Base-by-base conservation (phyloP, 2,113 vertebrate species). In the Rhynchomys soricoides region DNA sequence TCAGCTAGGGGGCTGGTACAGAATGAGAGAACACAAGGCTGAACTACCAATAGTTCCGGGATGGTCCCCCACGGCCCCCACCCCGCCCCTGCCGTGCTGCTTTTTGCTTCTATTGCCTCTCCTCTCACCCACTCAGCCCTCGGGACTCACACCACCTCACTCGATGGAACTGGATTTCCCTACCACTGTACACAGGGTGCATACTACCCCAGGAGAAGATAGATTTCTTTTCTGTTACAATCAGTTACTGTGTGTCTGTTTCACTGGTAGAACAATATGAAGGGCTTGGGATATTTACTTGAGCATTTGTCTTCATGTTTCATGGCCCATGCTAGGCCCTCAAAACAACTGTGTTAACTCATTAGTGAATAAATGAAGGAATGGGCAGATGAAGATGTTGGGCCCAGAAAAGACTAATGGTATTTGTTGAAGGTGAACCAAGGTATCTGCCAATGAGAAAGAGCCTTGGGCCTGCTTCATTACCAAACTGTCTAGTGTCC, bases 351-450 rank as follows among this genome's bases (percentile, higher is more conserved):
- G 10, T 50, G 29, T 78, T 95, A 81, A 88, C 83, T 48, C 59
- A 24, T 59, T 81, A 86, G 68, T 62, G n/a, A 85, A 19, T 66
- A 62, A 66, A 89, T 89, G 43, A 94, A 74, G 71, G 43, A 90
- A 89, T 37, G 22, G 71, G 73, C 34, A 87, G 83, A 82, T 50
- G 64, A 91, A 93, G 78, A 1, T 19, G 59, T 37, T 48, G 31
- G 43, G 9, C 31, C 70, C 82, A 78, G 59, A 22, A 64, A 93
- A 95, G 64, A 29, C 21, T 37, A 86, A 82, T 15, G n/a, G 89
- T 91, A 92, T 75, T 87, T 95, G 55, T 81, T 90, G 64, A 89
- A 94, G 31, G n/a, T 34, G 66, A 82, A 37, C 55, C 93, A 59
- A 29, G 37, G 37, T 74, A 26, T 73, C 62, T 59, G 68, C 70